Base-by-base conservation (phyloP, 2,888 invertebrate genomes). In the Dicyrtomina minuta region DNA sequence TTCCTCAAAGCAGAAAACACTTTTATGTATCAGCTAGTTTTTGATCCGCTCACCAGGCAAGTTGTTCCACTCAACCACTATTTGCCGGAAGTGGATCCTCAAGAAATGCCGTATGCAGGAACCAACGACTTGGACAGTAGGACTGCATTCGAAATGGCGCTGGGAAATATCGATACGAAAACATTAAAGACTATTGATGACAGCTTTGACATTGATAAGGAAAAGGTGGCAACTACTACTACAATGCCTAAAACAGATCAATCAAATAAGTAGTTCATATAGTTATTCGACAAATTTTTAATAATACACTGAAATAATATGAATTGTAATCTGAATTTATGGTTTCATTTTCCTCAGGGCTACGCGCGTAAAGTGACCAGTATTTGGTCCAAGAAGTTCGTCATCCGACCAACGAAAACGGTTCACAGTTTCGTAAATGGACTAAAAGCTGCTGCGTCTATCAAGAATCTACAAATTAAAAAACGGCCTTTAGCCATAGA, bases 1-100 rank as follows among this genome's bases (percentile, higher is more conserved):
- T 96, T 98, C 80, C 82, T 92, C 49, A 87, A 89, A 79, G 98
- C 99, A 0, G 90, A 94, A 79, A 90, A 93, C 1, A 97, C 97
- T 0, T 98, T 99, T 82, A 88, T 90, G 74, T 90, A 97, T 82
- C 99, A 99, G 84, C 87, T 91, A 71, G 93, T 96, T 0, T 99
- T 89, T 80, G 94, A 98, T 83, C 96, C 98, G 0, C 76, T 89
- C 1, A 83, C 85, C 66, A 86, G 90, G 72, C 84, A 83, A 74
- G 87, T 94, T 83, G 86, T 90, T 58, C 89, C 94, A 17, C 83
- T 98, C 4, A 88, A 86, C 70, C 87, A 90, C 5, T 87, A 83
- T 17, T 74, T 83, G 79, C 77, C 84, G 81, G 88, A 88, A 39
- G 83, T 88, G 0, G 84, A 87, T 76, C 82, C 85, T 15, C 86